phyloP scores from a whole-genome alignment of 2,113 vertebrate genomes.

The Origma solitaria region DNA sequence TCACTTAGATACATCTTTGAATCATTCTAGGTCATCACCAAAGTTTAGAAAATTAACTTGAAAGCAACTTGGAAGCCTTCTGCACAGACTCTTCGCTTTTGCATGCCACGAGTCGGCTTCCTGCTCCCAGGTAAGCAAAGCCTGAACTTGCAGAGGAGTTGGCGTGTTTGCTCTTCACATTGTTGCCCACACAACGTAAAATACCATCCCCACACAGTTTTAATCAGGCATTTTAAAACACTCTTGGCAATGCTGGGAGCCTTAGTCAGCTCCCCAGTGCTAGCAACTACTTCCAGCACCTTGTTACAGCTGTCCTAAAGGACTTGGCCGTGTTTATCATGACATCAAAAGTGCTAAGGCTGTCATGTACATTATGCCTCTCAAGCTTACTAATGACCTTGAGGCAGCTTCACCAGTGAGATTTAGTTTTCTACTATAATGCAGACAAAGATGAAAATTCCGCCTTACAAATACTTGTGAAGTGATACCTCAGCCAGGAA shows the following conservation, averaged over 20 bases:
- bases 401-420: not conserved
- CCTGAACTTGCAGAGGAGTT: not conserved
- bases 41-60: slow-evolving; percentile 61
- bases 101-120: not conserved
- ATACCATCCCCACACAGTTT: not conserved
- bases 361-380: not conserved
- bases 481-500: not conserved
- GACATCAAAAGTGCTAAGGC: not conserved
- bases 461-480: not conserved
- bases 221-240: not conserved
- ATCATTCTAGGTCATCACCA: slow-evolving; percentile 55
- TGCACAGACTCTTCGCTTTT: not conserved
- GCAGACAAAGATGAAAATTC: not conserved
- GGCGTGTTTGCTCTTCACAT: not conserved
- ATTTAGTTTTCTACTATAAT: not conserved
- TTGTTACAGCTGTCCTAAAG: not conserved
- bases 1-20: slow-evolving; percentile 41
- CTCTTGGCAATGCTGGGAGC: not conserved
- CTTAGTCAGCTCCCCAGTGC: not conserved
- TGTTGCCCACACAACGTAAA: not conserved
- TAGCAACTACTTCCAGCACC: not conserved
- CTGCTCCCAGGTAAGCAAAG: not conserved
- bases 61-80: not conserved
- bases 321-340: not conserved
- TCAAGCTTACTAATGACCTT: not conserved